These are phyloP conservation scores for Amaurobius ferox DNA, from an alignment of 2,888 invertebrate genomes.

Conservation along the genomic window DNA sequence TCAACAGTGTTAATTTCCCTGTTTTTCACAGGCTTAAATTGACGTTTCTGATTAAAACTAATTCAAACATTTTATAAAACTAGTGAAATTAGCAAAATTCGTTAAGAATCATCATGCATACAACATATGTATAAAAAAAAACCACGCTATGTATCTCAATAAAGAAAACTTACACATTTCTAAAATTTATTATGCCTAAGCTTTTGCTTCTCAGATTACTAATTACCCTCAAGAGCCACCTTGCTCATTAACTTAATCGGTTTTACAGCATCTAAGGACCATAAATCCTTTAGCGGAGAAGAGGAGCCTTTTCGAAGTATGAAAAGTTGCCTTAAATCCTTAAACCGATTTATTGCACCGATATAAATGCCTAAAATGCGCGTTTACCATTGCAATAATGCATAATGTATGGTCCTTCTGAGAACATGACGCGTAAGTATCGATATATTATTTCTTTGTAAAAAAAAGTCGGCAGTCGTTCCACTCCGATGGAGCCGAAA, in stretches of 20 bases:
- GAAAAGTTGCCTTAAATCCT: slow-evolving; percentile 21
- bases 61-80: too few species aligned
- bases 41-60: too few species aligned
- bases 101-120: too few species aligned
- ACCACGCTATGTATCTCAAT: background rate
- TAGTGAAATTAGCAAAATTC: too few species aligned
- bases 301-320: slow-evolving; percentile 1
- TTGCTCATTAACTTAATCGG: slow-evolving; percentile 24
- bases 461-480: too few species aligned
- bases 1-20: too few species aligned
- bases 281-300: slow-evolving; percentile 10
- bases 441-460: too few species aligned
- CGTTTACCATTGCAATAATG: slow-evolving; percentile 24
- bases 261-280: slow-evolving; percentile 20
- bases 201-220: slow-evolving; percentile 24
- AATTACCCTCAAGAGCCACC: slow-evolving; percentile 42
- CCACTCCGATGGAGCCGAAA: too few species aligned
- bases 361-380: slow-evolving; percentile 16
- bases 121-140: too few species aligned
- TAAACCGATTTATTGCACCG: slow-evolving; percentile 28
- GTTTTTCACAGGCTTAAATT: too few species aligned
- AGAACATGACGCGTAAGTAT: background rate
- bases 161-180: background rate
- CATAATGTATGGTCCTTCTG: slow-evolving; percentile 11
- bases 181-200: background rate